Conservation (phyloP, 2,888 invertebrate species). For the Spilosoma lubricipeda region DNA sequence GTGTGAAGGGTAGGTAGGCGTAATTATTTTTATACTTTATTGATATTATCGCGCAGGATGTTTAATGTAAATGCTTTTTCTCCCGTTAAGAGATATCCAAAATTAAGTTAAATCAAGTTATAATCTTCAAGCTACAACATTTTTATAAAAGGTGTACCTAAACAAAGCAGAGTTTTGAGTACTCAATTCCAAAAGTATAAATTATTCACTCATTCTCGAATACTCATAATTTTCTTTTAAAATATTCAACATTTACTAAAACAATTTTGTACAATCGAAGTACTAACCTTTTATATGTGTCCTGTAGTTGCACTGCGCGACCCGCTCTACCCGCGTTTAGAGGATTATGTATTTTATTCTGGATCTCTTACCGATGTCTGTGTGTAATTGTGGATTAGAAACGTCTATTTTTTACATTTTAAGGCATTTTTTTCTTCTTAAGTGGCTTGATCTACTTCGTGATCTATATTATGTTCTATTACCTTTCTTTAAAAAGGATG, state of each 20-base stretch:
- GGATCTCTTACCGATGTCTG: constrained; percentile 82
- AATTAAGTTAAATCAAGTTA: too few species aligned
- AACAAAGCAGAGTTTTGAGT: too few species aligned
- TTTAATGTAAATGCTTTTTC: too few species aligned
- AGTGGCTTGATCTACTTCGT: constrained; percentile 5
- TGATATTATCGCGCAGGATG: not conserved
- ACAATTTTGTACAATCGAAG: constrained; percentile 17
- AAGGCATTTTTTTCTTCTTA: constrained; percentile 7
- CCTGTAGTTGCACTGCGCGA: constrained; percentile 43
- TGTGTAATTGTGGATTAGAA: constrained; percentile 83
- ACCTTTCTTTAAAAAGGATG: constrained; percentile 7
- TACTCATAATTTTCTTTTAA: too few species aligned
- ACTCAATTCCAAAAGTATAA: too few species aligned
- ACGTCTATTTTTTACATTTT: too few species aligned
- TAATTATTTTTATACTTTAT: not conserved
- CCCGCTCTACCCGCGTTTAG: constrained; percentile 49
- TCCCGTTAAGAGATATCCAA: too few species aligned
- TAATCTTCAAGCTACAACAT: too few species aligned
- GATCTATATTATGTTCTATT: constrained; percentile 9
- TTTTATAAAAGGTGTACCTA: too few species aligned
- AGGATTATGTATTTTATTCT: constrained; percentile 82
- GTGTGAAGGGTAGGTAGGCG: too few species aligned
- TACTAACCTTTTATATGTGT: constrained; percentile 45
- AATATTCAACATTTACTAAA: constrained; percentile 2
- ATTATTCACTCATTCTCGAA: too few species aligned